Evolutionary conservation across 2,797 vertebrate genomes (phyloP).

Genomic region (Falco cherrug): DNA sequence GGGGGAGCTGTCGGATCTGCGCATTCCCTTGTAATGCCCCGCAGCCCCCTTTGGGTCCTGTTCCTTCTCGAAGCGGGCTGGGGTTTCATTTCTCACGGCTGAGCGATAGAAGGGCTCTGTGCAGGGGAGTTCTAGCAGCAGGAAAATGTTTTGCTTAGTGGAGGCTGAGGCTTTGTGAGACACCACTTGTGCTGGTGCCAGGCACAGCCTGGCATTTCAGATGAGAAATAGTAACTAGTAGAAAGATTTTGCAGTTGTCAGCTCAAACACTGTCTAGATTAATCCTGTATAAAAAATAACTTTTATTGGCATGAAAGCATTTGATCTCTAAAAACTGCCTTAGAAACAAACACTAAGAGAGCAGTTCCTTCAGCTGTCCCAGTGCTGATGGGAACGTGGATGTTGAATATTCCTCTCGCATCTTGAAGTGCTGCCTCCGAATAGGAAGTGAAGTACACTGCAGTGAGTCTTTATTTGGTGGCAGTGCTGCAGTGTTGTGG

Average conservation of each 20-base stretch:
- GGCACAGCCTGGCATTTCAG: background rate
- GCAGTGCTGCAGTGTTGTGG: background rate
- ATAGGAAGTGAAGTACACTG: background rate
- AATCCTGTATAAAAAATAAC: background rate
- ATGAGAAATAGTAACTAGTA: background rate
- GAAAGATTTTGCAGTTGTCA: rapidly evolving
- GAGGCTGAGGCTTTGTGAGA: background rate
- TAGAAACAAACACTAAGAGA: background rate
- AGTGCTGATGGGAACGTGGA: rapidly evolving
- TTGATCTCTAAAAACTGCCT: background rate
- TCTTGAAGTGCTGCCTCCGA: background rate
- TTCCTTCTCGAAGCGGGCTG: background rate
- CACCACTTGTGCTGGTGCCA: background rate
- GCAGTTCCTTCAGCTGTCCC: background rate
- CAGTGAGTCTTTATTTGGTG: background rate
- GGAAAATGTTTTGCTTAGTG: rapidly evolving
- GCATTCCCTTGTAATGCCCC: background rate
- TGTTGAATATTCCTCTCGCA: background rate
- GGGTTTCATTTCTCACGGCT: background rate
- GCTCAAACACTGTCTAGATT: background rate
- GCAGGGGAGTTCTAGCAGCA: background rate
- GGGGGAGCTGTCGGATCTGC: background rate
- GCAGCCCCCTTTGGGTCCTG: background rate
- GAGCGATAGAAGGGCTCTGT: background rate
- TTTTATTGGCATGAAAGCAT: background rate